These are phyloP conservation scores for Drosophila ogumai DNA, from an alignment of 1,140 invertebrate species.

Conservation along the genomic window DNA sequence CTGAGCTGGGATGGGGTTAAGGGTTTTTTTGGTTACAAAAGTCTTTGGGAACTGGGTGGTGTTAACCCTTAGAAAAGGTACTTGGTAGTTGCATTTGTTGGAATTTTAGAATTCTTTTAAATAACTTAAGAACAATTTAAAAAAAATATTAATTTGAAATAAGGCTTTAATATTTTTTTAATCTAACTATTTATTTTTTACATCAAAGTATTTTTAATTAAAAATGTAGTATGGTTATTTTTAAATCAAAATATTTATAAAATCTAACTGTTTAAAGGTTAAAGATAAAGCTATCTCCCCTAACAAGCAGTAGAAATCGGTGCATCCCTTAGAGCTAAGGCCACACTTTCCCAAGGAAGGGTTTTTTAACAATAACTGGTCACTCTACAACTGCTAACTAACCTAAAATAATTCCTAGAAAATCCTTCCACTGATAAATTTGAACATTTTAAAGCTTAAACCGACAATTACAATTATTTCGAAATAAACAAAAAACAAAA, in stretches of 20 bases:
- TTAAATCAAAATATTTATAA: no score
- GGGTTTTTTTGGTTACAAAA: slow-evolving; percentile 1
- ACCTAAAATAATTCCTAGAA: no score
- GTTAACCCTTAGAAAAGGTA: background rate
- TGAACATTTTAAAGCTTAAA: no score
- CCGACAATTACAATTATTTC: background rate
- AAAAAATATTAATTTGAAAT: background rate
- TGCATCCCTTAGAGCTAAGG: no score
- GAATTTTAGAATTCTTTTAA: background rate
- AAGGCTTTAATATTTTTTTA: background rate
- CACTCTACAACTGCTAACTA: no score
- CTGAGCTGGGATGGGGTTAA: slow-evolving; percentile 14
- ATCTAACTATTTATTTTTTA: background rate
- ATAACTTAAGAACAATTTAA: no score
- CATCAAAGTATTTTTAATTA: background rate
- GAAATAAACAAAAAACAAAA: background rate
- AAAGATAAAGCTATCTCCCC: no score
- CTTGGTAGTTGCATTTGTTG: background rate
- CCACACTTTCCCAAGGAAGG: no score
- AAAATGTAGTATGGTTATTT: no score
- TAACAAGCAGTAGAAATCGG: no score
- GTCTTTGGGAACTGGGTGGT: background rate
- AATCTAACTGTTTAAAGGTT: no score
- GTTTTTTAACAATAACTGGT: no score
- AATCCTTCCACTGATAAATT: background rate